Percentiles rank a stretch among this genome's conserved stretches.
These are phyloP conservation scores for Trematomus loennbergii DNA, from an alignment of 2,113 vertebrate genomes.

Conservation along the genomic window DNA sequence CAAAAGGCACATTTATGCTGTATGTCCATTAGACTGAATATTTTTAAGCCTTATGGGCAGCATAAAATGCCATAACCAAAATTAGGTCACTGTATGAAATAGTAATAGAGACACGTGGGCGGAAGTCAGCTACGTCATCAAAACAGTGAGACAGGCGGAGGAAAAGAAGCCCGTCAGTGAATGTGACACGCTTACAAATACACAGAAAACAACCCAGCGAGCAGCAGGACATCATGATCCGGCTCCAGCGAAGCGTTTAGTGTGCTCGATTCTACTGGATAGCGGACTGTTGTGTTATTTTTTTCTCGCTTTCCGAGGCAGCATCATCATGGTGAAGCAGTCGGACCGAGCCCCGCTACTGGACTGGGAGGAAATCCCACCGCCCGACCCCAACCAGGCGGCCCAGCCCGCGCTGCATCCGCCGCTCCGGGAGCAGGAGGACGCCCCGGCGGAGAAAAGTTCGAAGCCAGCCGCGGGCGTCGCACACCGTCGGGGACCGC, in stretches of 20 bases:
- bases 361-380: conserved; percentile 93
- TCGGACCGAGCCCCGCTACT: conserved; percentile 93
- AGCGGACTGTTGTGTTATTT: conserved; percentile 1
- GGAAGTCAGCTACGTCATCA: conserved; percentile 85
- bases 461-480: conserved; percentile 57
- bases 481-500: conserved; percentile 39
- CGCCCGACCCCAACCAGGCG: conserved; percentile 77
- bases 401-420: conserved; percentile 49
- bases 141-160: conserved; percentile 75
- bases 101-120: conserved; percentile 80
- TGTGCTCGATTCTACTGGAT: neutral
- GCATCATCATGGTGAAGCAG: conserved; percentile 88
- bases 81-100: conserved; percentile 65
- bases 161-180: conserved; percentile 54
- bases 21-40: neutral
- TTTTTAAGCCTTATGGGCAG: neutral
- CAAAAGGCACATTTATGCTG: neutral
- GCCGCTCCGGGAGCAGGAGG: conserved; percentile 47
- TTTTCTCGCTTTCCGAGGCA: neutral
- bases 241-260: conserved; percentile 31
- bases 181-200: conserved; percentile 81
- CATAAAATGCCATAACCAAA: neutral
- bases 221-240: conserved; percentile 62
- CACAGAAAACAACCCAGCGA: conserved; percentile 52
- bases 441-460: conserved; percentile 62